Conservation (phyloP, 37 sponge, comb jelly and placozoan genomes). For the Bolinopsis microptera region DNA sequence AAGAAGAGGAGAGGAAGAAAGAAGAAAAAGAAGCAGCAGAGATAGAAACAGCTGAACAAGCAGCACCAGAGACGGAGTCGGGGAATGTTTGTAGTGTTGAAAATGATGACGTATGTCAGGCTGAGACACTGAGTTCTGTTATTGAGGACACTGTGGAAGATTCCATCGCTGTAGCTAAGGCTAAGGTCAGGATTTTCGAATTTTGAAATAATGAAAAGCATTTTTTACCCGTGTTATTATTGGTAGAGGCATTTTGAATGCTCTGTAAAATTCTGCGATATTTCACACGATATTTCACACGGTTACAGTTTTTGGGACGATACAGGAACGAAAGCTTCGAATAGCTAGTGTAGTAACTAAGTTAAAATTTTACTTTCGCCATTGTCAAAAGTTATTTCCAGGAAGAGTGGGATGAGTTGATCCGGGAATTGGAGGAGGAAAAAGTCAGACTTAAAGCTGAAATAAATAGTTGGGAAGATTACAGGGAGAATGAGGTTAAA, state of each 20-base stretch:
- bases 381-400: background rate
- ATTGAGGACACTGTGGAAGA: background rate
- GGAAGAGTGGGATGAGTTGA: background rate
- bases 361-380: no score
- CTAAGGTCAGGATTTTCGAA: no score
- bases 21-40: background rate
- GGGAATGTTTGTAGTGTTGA: slow-evolving; percentile 38
- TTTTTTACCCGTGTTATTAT: no score
- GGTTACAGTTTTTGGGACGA: no score
- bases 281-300: no score
- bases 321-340: no score
- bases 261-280: no score
- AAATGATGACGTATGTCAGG: slow-evolving; percentile 33
- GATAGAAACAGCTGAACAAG: background rate
- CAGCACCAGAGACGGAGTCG: background rate
- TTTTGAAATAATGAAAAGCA: no score
- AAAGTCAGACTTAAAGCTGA: background rate
- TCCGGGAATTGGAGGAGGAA: background rate
- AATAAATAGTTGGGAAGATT: background rate
- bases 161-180: slow-evolving; percentile 11
- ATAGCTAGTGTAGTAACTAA: no score
- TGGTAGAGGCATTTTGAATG: no score
- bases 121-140: background rate
- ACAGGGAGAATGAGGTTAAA: background rate
- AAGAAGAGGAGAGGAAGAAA: background rate